Evolutionary conservation across 2,113 vertebrate species (phyloP).

Genomic region (Smithornis capensis): DNA sequence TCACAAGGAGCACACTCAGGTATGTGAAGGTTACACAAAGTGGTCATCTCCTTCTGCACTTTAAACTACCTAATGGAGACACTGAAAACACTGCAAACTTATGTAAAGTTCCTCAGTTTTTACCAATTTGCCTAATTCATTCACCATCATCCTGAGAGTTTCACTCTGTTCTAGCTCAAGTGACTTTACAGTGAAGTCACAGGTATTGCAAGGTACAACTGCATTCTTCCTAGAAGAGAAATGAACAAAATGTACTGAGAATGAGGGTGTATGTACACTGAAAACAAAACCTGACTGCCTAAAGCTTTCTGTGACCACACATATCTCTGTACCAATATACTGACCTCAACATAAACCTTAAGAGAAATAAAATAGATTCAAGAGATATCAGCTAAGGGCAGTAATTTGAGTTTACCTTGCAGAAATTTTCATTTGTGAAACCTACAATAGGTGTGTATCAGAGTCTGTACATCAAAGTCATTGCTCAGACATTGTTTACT

Average conservation of each 20-base stretch:
- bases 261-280: background rate
- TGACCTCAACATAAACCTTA: background rate
- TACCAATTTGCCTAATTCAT: background rate
- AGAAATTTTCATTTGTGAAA: background rate
- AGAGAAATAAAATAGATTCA: background rate
- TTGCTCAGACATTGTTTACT: background rate
- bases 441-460: background rate
- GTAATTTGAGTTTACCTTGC: background rate
- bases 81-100: background rate
- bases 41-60: background rate
- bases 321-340: background rate
- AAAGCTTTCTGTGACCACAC: background rate
- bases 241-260: conserved; percentile 11
- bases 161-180: background rate
- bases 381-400: background rate
- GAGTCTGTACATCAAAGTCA: background rate
- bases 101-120: background rate
- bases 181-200: background rate
- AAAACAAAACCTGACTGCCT: background rate
- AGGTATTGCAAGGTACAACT: background rate
- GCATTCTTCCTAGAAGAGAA: background rate
- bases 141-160: background rate
- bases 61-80: background rate
- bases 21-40: background rate
- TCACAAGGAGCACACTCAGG: background rate